Percentiles rank a stretch among this genome's conserved stretches.
phyloP scores from a whole-genome alignment of 2,888 invertebrate genomes.

The Drosophila pseudotakahashii region DNA sequence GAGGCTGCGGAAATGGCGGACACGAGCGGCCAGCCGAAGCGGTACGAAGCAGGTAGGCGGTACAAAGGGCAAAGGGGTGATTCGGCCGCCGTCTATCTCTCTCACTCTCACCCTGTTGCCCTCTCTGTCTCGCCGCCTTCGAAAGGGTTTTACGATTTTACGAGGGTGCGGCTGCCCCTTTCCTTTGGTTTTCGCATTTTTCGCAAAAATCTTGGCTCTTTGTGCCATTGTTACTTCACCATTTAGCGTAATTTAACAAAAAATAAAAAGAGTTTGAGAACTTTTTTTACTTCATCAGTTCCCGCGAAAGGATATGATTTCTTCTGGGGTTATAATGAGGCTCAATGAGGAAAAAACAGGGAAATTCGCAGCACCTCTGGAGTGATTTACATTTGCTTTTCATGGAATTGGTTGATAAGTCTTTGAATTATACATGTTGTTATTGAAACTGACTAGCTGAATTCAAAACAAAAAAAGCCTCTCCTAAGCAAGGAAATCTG shows the following conservation, averaged over 20 bases:
- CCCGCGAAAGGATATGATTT: conserved; percentile 30
- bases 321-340: conserved; percentile 9
- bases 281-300: conserved; percentile 8
- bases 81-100: not conserved
- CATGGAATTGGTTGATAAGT: not conserved
- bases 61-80: conserved; percentile 42
- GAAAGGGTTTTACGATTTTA: conserved; percentile 78
- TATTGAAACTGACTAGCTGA: too few species aligned
- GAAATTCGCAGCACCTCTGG: conserved; percentile 1
- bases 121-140: conserved; percentile 14
- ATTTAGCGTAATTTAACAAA: conserved; percentile 44
- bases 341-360: conserved; percentile 17
- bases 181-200: conserved; percentile 55
- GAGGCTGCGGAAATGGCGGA: conserved; percentile 47
- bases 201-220: conserved; percentile 57
- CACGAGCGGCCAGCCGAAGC: conserved; percentile 38
- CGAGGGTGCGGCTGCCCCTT: conserved; percentile 58
- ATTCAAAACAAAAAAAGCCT: too few species aligned
- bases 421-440: too few species aligned
- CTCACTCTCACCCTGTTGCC: not conserved
- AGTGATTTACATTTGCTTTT: conserved; percentile 6
- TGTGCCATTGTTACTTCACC: conserved; percentile 49
- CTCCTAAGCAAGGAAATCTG: too few species aligned
- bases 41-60: conserved; percentile 46
- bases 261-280: conserved; percentile 29